These are phyloP conservation scores for Amblyopsis hoosieri DNA, from an alignment of 2,797 vertebrate species.

Conservation along the genomic window DNA sequence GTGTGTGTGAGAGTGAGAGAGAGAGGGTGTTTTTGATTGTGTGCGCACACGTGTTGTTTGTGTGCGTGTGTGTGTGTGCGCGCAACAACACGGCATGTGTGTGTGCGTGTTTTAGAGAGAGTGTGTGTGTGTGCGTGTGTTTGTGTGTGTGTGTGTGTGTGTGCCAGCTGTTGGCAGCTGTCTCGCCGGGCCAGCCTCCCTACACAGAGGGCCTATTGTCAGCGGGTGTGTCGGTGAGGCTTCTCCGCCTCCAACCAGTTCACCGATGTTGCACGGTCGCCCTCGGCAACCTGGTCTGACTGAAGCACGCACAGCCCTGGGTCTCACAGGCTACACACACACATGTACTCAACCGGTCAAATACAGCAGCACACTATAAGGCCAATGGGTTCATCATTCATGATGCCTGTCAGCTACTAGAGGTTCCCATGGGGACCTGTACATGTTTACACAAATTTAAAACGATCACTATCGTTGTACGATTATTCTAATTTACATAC, in stretches of 20 bases:
- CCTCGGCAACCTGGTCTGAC: slow-evolving; percentile 14
- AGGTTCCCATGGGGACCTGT: no score
- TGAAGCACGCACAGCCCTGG: slow-evolving; percentile 12
- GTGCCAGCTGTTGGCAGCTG: slow-evolving; percentile 76
- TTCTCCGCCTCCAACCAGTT: slow-evolving; percentile 50
- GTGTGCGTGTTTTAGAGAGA: slow-evolving; percentile 29
- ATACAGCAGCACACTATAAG: no score
- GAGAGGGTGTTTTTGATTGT: slow-evolving; percentile 5
- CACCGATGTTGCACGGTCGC: slow-evolving; percentile 26
- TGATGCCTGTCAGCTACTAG: no score
- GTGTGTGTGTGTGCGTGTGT: slow-evolving; percentile 13
- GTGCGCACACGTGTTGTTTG: slow-evolving; percentile 28
- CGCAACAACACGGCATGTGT: slow-evolving; percentile 1
- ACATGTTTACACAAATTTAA: no score
- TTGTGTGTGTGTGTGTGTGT: slow-evolving; percentile 15
- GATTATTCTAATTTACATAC: no score
- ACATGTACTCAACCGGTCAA: no score
- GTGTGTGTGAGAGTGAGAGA: slow-evolving; percentile 25
- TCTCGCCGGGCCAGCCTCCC: slow-evolving; percentile 64
- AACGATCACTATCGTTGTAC: no score
- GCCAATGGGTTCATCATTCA: no score
- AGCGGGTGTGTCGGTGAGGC: slow-evolving; percentile 54
- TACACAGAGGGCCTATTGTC: slow-evolving; percentile 74
- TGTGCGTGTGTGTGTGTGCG: slow-evolving; percentile 16
- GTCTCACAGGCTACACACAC: not conserved